phyloP scores from a whole-genome alignment of 2,797 vertebrate genomes.

The Coendou prehensilis region DNA sequence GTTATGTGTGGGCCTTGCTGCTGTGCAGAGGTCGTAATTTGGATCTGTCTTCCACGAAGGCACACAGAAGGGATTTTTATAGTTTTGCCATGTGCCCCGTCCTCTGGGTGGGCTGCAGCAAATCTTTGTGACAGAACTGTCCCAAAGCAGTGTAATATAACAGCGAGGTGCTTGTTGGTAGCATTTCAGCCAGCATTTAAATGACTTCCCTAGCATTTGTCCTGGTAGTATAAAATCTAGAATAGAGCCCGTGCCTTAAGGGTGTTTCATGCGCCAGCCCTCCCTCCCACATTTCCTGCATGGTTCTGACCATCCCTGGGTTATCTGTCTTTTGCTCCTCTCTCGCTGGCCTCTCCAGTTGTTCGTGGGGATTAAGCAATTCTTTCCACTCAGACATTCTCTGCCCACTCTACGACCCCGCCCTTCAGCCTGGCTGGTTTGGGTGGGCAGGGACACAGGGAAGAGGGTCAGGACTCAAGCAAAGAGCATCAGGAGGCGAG shows the following conservation, averaged over 20 bases:
- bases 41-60: background rate
- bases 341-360: background rate
- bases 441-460: background rate
- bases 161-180: background rate
- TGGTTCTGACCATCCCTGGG: background rate
- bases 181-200: background rate
- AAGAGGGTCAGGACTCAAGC: background rate
- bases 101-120: background rate
- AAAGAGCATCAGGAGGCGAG: background rate
- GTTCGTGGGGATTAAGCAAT: background rate
- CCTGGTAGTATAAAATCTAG: background rate
- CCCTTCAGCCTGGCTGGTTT: background rate
- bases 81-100: background rate
- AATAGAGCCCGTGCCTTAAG: background rate
- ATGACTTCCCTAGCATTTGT: background rate
- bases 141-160: background rate
- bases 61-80: background rate
- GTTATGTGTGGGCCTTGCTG: background rate
- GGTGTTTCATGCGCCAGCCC: background rate
- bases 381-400: conserved; percentile 20
- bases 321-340: background rate
- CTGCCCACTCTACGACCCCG: background rate
- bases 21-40: background rate
- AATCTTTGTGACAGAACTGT: background rate
- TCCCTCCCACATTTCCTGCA: background rate